A percentile compares a stretch with the other conserved stretches of the same genome.
These are phyloP conservation scores for Lichenostomus cassidix DNA, from an alignment of 2,113 vertebrate genomes.

Conservation along the genomic window DNA sequence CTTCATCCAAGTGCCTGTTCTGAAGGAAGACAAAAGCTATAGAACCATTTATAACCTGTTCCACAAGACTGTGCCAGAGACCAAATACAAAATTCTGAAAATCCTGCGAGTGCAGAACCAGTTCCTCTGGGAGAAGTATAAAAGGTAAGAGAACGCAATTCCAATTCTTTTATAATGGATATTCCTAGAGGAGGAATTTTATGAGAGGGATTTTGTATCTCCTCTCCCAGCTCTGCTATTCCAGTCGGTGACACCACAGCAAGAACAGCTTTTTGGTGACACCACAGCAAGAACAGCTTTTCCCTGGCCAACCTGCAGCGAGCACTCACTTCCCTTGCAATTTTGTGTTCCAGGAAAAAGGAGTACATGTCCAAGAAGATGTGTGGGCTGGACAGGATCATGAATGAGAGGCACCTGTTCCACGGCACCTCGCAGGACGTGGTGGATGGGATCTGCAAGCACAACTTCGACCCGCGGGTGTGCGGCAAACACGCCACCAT, in stretches of 20 bases:
- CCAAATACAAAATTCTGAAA: slow-evolving; percentile 94
- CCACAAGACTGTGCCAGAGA: slow-evolving; percentile 98
- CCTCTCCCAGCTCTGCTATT: background rate
- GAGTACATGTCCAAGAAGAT: slow-evolving; percentile 95
- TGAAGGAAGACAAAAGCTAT: slow-evolving; percentile 94
- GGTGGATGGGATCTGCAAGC: slow-evolving; percentile 98
- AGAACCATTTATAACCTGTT: slow-evolving; percentile 98
- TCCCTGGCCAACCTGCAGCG: background rate
- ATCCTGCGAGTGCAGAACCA: slow-evolving; percentile 97
- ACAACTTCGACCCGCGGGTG: slow-evolving; percentile 98
- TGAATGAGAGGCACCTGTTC: slow-evolving; percentile 96
- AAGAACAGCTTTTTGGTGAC: background rate
- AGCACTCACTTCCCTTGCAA: background rate
- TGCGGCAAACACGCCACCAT: slow-evolving; percentile 98
- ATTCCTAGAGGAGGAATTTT: background rate
- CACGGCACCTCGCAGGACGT: slow-evolving; percentile 96
- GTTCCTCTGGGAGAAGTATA: slow-evolving; percentile 99
- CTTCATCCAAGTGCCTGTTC: slow-evolving; percentile 96
- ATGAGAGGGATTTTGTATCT: background rate
- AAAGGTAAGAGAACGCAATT: slow-evolving; percentile 81
- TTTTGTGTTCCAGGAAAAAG: slow-evolving; percentile 87
- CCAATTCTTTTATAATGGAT: background rate
- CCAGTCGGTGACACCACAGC: fast-evolving
- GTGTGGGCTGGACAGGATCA: slow-evolving; percentile 87
- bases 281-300: background rate